These are phyloP conservation scores for Strix uralensis DNA, from an alignment of 2,113 vertebrate genomes.

Conservation along the genomic window DNA sequence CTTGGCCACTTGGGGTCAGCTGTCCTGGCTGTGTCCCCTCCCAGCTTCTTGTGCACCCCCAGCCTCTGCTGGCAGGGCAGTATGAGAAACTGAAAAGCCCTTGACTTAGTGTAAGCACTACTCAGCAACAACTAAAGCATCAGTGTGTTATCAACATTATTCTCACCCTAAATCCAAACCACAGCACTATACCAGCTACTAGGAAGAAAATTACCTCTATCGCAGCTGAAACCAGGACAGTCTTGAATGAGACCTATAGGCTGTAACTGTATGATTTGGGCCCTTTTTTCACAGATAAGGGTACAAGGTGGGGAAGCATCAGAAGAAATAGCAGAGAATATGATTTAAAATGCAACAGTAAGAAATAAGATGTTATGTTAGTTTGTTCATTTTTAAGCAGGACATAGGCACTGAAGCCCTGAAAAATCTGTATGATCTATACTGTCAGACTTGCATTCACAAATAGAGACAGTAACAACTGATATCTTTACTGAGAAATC, in stretches of 20 bases:
- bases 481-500: background rate
- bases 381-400: background rate
- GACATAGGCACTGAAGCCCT: background rate
- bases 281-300: background rate
- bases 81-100: background rate
- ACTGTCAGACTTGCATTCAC: background rate
- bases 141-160: background rate
- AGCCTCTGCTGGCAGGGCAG: background rate
- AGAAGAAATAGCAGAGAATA: background rate
- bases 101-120: no score
- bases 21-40: background rate
- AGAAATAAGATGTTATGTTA: background rate
- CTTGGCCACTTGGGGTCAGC: no score
- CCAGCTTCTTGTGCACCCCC: background rate
- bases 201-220: background rate
- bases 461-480: background rate
- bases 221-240: background rate
- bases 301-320: accelerated
- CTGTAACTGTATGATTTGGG: background rate
- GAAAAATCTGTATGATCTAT: background rate
- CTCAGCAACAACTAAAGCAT: background rate
- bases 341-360: background rate
- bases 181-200: background rate
- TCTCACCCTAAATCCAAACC: background rate
- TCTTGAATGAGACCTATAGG: background rate